These are phyloP conservation scores for Athetis lepigone DNA, from an alignment of 2,888 invertebrate genomes.

Conservation along the genomic window DNA sequence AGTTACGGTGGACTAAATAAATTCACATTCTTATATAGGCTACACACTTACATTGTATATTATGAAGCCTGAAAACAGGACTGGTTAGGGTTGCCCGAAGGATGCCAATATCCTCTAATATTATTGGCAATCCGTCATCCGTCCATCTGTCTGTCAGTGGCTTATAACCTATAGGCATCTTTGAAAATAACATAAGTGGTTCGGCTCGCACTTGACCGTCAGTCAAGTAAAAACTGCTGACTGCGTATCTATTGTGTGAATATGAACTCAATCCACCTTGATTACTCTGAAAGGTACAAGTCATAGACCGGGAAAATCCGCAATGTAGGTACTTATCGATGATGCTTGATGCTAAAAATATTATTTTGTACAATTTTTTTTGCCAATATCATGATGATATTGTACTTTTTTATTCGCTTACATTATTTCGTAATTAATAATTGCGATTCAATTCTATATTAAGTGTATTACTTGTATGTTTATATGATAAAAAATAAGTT, in stretches of 20 bases:
- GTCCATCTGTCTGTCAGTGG: too few species aligned
- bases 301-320: constrained; percentile 23
- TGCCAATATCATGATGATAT: constrained; percentile 24
- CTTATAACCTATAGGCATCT: too few species aligned
- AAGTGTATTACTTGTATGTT: background rate
- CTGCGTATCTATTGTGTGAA: background rate
- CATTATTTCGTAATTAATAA: constrained; percentile 30
- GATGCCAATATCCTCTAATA: too few species aligned
- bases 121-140: too few species aligned
- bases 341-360: constrained; percentile 10
- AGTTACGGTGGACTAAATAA: too few species aligned
- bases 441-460: constrained; percentile 21
- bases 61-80: too few species aligned
- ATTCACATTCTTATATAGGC: too few species aligned
- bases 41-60: too few species aligned
- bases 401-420: constrained; percentile 25
- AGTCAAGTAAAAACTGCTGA: background rate
- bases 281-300: constrained; percentile 14
- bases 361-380: constrained; percentile 31
- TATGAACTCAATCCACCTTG: constrained; percentile 13
- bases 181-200: too few species aligned
- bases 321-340: background rate
- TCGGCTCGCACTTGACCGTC: too few species aligned
- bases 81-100: too few species aligned
- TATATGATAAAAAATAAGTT: constrained; percentile 42